These are phyloP conservation scores for Apodemus speciosus DNA, from an alignment of 2,113 vertebrate genomes.

Conservation along the genomic window DNA sequence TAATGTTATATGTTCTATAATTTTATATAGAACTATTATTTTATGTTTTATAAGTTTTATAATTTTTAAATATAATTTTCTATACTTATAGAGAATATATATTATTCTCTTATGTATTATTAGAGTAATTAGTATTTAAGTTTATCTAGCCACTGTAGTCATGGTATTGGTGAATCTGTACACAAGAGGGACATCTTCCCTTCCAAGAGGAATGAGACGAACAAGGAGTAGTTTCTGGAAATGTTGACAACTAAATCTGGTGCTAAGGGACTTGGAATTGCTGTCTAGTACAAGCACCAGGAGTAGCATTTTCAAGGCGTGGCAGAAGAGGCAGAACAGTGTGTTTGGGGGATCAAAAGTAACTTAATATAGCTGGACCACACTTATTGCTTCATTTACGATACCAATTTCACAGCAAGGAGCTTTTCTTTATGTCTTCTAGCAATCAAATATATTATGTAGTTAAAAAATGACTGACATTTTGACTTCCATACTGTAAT, in stretches of 20 bases:
- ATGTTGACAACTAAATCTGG: not conserved
- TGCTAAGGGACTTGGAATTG: not conserved
- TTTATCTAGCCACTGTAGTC: not conserved
- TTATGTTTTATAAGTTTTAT: constrained; percentile 36
- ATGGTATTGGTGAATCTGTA: not conserved
- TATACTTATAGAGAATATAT: not conserved
- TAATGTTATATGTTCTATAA: too few species aligned
- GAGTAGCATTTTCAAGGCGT: constrained; percentile 47
- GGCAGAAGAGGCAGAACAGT: not conserved
- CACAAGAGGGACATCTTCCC: not conserved
- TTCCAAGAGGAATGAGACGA: not conserved
- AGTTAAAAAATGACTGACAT: constrained; percentile 26
- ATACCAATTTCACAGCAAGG: constrained; percentile 13
- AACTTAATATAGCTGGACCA: constrained; percentile 40
- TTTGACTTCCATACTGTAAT: constrained; percentile 50
- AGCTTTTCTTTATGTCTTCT: constrained; percentile 44
- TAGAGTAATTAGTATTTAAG: constrained; percentile 20
- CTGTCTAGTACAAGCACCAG: not conserved
- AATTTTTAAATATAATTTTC: not conserved
- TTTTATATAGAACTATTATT: not conserved
- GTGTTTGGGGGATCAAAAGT: not conserved
- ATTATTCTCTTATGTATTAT: not conserved
- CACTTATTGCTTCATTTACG: not conserved
- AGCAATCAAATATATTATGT: constrained; percentile 48
- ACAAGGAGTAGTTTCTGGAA: not conserved